These are phyloP conservation scores for Nasalis larvatus DNA, from an alignment of 2,113 vertebrate species.

Conservation along the genomic window DNA sequence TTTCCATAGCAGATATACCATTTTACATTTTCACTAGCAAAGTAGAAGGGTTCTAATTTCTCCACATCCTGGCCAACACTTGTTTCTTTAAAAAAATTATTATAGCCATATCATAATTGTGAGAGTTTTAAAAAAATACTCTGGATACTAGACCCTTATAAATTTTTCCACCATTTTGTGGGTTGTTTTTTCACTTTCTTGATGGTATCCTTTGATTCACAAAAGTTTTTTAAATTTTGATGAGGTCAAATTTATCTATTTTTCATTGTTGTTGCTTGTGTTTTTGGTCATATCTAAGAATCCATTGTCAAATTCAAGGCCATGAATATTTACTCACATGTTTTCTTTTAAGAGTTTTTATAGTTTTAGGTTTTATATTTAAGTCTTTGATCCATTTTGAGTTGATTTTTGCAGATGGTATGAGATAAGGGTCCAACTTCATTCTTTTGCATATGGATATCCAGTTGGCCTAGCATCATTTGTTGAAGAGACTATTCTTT, in stretches of 20 bases:
- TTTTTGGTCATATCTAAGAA: background rate
- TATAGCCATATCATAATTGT: background rate
- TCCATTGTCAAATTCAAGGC: background rate
- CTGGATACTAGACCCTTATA: background rate
- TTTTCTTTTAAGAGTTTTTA: background rate
- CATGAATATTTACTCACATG: background rate
- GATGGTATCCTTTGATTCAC: background rate
- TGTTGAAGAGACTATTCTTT: background rate
- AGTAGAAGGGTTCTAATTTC: background rate
- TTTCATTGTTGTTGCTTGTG: background rate
- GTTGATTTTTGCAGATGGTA: background rate
- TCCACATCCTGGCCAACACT: background rate
- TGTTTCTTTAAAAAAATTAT: background rate
- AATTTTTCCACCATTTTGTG: background rate
- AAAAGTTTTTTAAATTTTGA: background rate
- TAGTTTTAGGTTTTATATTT: background rate
- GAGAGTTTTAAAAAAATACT: background rate
- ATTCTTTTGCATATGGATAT: background rate
- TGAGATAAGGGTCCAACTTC: background rate
- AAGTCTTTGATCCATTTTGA: background rate
- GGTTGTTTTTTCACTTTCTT: background rate
- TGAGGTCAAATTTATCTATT: background rate
- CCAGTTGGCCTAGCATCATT: background rate
- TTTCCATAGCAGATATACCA: background rate
- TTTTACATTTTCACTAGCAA: background rate